Percentiles rank a stretch among this genome's conserved stretches.
Conservation (phyloP, 2,888 invertebrate genomes). For the Thymelicus lineola region DNA sequence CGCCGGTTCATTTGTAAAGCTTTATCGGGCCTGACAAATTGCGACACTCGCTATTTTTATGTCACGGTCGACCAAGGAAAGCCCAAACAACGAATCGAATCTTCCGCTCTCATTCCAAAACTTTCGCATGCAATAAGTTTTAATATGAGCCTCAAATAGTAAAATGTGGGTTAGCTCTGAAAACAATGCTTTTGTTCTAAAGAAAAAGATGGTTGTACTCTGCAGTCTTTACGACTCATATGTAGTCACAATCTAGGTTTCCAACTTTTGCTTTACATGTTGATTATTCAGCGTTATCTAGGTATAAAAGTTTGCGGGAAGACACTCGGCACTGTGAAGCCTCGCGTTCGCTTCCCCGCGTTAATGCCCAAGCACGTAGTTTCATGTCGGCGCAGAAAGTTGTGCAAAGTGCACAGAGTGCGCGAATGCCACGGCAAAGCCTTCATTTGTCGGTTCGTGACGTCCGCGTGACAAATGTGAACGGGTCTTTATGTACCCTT, state of each 20-base stretch:
- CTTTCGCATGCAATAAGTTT: conserved; percentile 43
- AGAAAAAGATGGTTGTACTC: conserved; percentile 30
- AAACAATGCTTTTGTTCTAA: conserved; percentile 32
- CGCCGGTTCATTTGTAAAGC: conserved; percentile 78
- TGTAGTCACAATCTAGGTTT: conserved; percentile 49
- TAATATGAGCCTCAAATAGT: conserved; percentile 31
- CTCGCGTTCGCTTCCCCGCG: conserved; percentile 70
- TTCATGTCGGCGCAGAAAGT: conserved; percentile 80
- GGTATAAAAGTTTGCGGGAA: conserved; percentile 75
- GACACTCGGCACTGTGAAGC: conserved; percentile 73
- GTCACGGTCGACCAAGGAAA: conserved; percentile 67
- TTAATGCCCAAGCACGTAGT: conserved; percentile 83
- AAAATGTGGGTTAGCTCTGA: conserved; percentile 30
- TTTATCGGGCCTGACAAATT: conserved; percentile 78
- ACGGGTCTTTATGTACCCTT: conserved; percentile 71
- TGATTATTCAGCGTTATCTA: conserved; percentile 77
- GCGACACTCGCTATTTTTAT: conserved; percentile 74
- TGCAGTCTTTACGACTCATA: conserved; percentile 32
- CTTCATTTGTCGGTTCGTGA: conserved; percentile 85
- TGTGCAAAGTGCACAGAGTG: conserved; percentile 83
- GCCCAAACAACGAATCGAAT: conserved; percentile 52
- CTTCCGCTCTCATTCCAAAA: conserved; percentile 46
- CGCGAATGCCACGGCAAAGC: conserved; percentile 79
- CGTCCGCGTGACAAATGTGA: conserved; percentile 83
- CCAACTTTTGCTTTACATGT: conserved; percentile 63